Conservation (phyloP, 2,113 vertebrate genomes). For the Psephotus haematonotus region DNA sequence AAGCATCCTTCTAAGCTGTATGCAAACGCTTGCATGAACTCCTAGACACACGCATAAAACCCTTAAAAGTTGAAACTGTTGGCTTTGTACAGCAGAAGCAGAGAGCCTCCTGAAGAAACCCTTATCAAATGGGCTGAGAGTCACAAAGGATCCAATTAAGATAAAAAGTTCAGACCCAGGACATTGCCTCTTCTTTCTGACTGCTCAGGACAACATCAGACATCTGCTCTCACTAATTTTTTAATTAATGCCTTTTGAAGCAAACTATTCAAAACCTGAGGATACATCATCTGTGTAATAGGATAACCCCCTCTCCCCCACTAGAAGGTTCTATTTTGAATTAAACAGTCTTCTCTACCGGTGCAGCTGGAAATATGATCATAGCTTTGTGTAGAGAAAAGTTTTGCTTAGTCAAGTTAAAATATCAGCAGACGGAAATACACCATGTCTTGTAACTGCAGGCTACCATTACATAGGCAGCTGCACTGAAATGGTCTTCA, state of each 20-base stretch:
- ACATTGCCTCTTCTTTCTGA: not conserved
- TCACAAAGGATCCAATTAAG: conserved; percentile 28
- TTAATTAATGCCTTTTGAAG: not conserved
- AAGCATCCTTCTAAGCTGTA: not conserved
- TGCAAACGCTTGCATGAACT: not conserved
- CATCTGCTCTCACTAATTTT: not conserved
- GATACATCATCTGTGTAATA: not conserved
- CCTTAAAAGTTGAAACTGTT: not conserved
- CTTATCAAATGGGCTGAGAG: not conserved
- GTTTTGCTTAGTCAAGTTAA: conserved; percentile 13
- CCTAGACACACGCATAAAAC: not conserved
- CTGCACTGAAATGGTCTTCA: not conserved
- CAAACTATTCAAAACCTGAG: not conserved
- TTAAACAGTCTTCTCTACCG: not conserved
- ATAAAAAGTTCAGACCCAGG: conserved; percentile 19
- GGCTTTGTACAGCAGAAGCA: not conserved
- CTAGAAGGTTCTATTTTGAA: not conserved
- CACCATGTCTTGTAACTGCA: not conserved
- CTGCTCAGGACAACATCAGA: not conserved
- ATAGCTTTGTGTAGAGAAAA: not conserved
- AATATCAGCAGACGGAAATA: conserved; percentile 2
- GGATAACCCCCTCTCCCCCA: not conserved
- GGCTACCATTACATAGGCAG: conserved; percentile 25
- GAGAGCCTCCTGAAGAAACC: not conserved
- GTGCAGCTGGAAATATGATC: not conserved